These are phyloP conservation scores for Agonum fuliginosum DNA, from an alignment of 2,888 invertebrate genomes.

Conservation along the genomic window DNA sequence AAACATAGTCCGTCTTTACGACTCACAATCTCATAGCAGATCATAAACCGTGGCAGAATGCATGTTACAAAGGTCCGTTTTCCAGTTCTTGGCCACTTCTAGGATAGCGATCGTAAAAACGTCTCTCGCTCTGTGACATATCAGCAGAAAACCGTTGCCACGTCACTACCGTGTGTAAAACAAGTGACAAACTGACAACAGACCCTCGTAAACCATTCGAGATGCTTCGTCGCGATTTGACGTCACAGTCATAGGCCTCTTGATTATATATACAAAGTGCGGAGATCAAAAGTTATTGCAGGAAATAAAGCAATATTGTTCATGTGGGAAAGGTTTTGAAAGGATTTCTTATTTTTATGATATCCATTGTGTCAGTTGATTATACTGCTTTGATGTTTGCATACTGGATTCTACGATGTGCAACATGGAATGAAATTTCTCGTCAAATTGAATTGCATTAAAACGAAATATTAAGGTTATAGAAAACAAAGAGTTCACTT, in stretches of 20 bases:
- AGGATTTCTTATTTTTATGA: too few relatives aligned
- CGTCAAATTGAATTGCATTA: background rate
- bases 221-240: conserved; percentile 5
- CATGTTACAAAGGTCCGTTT: background rate
- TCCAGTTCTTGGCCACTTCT: background rate
- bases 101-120: conserved; percentile 9
- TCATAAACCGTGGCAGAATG: conserved; percentile 24
- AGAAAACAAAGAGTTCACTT: too few relatives aligned
- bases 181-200: conserved; percentile 37
- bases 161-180: conserved; percentile 20
- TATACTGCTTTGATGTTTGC: too few relatives aligned
- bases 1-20: conserved; percentile 6
- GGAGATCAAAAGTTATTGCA: background rate
- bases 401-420: background rate
- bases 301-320: too few relatives aligned
- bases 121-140: conserved; percentile 13
- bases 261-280: background rate
- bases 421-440: background rate
- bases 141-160: conserved; percentile 20
- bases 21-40: conserved; percentile 2
- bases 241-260: background rate
- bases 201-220: conserved; percentile 29
- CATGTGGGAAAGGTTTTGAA: too few relatives aligned
- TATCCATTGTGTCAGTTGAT: too few relatives aligned
- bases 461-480: too few relatives aligned